Percentiles rank a stretch among this genome's conserved stretches.
Evolutionary conservation across 2,797 vertebrate species (phyloP).

Genomic region (Chiroxiphia lanceolata): DNA sequence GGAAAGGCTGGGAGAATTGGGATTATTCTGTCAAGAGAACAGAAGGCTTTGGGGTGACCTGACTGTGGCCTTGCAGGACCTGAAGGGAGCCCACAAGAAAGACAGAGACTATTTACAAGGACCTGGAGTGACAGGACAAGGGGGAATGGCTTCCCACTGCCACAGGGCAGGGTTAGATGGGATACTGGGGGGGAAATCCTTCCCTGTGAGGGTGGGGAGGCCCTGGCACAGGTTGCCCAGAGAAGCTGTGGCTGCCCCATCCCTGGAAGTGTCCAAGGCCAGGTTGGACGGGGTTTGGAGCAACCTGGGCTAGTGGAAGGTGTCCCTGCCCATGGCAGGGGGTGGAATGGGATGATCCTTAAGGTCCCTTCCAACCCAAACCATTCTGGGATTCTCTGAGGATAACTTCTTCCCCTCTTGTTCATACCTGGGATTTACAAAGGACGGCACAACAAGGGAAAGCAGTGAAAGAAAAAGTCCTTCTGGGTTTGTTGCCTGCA

Average conservation of each 20-base stretch:
- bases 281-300: fast-evolving
- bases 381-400: neutral
- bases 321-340: neutral
- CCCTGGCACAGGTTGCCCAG: neutral
- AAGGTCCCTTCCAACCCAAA: neutral
- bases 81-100: neutral
- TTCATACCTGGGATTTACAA: neutral
- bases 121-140: neutral
- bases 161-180: neutral
- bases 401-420: neutral
- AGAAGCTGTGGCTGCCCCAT: neutral
- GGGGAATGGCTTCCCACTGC: neutral
- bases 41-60: neutral
- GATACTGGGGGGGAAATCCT: neutral
- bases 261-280: neutral
- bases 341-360: neutral
- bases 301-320: fast-evolving
- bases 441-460: neutral
- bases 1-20: neutral
- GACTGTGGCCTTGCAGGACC: fast-evolving
- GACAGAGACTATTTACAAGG: neutral
- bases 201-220: fast-evolving
- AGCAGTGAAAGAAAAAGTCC: neutral
- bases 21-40: neutral
- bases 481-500: neutral